These are phyloP conservation scores for Patella caerulea DNA, from an alignment of 2,888 invertebrate genomes.

Conservation along the genomic window DNA sequence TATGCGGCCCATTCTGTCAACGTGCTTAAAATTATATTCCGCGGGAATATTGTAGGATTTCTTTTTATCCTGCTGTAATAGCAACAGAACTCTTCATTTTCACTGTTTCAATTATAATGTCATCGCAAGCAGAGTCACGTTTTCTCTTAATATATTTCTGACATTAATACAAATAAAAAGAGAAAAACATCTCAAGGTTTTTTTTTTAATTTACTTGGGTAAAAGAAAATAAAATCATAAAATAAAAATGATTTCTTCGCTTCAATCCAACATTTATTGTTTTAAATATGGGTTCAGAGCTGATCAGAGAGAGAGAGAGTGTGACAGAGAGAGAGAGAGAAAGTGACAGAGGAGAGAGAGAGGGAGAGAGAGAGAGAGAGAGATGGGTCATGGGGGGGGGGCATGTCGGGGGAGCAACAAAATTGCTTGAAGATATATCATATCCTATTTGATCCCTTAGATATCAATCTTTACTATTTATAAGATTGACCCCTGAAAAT, in stretches of 20 bases:
- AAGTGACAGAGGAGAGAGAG: slow-evolving; percentile 3
- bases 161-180: too few relatives aligned
- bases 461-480: too few relatives aligned
- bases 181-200: too few relatives aligned
- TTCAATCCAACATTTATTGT: not conserved
- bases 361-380: slow-evolving; percentile 17
- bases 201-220: too few relatives aligned
- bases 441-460: too few relatives aligned
- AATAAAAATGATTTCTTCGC: not conserved
- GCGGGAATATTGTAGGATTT: not conserved
- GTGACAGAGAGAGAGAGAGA: not conserved
- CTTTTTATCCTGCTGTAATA: not conserved
- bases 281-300: slow-evolving; percentile 12
- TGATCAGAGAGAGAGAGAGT: slow-evolving; percentile 1
- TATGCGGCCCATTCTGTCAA: not conserved
- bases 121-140: too few relatives aligned
- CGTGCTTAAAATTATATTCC: not conserved
- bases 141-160: too few relatives aligned
- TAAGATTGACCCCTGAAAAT: too few relatives aligned
- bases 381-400: not conserved
- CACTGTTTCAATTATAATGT: too few relatives aligned
- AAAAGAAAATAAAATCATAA: too few relatives aligned
- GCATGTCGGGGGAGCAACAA: not conserved
- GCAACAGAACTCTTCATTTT: too few relatives aligned
- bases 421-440: not conserved